Base-by-base conservation (phyloP, 2,113 vertebrate species). In the Catharus fuscescens region DNA sequence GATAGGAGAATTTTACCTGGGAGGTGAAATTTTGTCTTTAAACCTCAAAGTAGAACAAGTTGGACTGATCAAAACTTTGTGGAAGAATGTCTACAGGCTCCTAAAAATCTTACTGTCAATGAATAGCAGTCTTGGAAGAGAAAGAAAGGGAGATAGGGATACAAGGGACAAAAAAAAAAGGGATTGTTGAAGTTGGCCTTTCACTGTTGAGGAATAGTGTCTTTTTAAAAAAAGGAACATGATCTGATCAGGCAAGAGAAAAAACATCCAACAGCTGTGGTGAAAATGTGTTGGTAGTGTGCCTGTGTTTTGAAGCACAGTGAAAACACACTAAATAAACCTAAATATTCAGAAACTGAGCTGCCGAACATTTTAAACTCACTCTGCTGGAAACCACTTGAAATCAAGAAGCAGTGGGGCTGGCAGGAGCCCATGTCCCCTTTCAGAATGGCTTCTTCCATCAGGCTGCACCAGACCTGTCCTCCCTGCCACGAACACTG, bases 401-500 rank as follows among this genome's bases (percentile, higher is more conserved):
- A 88, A 95, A 86, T 65, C 20, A 36, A 78, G 24, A 65, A 52
- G 16, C 14, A 62, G 42, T 24, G 42, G 61, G 40, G 31, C 1
- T 84, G 76, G 40, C 47, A 83, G 64, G 15, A 59, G 8, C 28
- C 28, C 6, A 0, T 57, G 36, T 42, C 9, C 21, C 32, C 11
- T 52, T 92, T 60, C 67, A 83, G 61, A 34, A 29, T 47, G 44
- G 9, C 13, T 95, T 88, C 38, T 13, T 60, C 54, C 54, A 20
- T 23, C 72, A 34, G 26, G 48, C 45, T 62, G 12, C 32, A 53
- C 10, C 66, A 76, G 50, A 50, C 25, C 6, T 26, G 26, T 4
- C 7, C 42, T 19, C 25, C 19, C 5, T 47, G 15, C 72, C 45
- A 38, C 0, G 0, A 56, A 3, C 25, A 18, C n/a, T 9, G 40